These are phyloP conservation scores for Syrmaticus mikado DNA, from an alignment of 2,113 vertebrate species.

Conservation along the genomic window DNA sequence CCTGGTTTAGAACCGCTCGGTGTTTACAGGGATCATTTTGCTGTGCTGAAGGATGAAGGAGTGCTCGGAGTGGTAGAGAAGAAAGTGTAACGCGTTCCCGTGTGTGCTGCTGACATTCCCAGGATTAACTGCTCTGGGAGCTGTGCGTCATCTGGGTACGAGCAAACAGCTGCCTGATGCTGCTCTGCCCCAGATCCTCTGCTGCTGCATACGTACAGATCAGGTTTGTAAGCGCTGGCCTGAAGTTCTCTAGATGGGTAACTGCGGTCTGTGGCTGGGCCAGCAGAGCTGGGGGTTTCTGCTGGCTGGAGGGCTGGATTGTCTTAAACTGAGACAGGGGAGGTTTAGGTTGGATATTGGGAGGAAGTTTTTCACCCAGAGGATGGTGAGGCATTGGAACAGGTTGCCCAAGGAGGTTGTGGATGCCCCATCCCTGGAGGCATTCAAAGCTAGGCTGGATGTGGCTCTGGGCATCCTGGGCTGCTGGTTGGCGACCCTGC, in stretches of 20 bases:
- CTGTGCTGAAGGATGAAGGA: not conserved
- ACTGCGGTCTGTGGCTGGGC: fast-evolving
- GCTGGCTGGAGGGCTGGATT: fast-evolving
- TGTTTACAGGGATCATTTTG: not conserved
- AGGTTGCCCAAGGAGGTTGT: too few relatives aligned
- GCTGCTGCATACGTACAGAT: not conserved
- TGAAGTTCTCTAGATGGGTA: not conserved
- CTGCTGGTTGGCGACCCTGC: too few relatives aligned
- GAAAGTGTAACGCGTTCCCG: not conserved
- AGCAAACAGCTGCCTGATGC: not conserved
- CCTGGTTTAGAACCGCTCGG: not conserved
- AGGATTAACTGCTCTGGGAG: not conserved
- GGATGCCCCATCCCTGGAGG: too few relatives aligned
- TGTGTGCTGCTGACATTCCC: not conserved
- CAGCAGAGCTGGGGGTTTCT: not conserved
- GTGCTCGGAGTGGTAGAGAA: not conserved
- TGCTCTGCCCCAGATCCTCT: not conserved
- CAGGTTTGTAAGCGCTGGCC: not conserved
- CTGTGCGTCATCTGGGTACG: not conserved
- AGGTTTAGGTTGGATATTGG: too few relatives aligned
- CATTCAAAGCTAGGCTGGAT: too few relatives aligned
- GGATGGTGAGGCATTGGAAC: too few relatives aligned
- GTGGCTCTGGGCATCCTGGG: too few relatives aligned
- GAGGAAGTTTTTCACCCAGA: too few relatives aligned
- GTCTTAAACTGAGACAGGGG: too few relatives aligned